A percentile compares a stretch with the other conserved stretches of the same genome.
Evolutionary conservation across 2,113 vertebrate genomes (phyloP).

Genomic region (Poicephalus gulielmi): DNA sequence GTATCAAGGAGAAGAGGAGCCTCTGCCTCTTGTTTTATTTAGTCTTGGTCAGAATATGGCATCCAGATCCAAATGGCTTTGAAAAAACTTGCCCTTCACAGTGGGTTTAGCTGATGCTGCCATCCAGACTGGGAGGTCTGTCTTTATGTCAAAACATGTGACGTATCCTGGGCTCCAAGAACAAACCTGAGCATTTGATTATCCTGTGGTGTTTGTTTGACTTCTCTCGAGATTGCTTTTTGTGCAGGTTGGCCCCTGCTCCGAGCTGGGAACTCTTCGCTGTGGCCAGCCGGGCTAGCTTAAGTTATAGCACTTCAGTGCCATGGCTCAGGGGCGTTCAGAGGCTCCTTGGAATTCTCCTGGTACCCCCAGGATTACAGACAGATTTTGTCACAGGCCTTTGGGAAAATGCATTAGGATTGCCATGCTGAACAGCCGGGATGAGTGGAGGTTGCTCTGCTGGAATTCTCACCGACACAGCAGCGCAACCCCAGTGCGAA

Average conservation of each 20-base stretch:
- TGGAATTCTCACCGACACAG: rapidly evolving
- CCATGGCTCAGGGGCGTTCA: background rate
- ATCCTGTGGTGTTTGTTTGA: background rate
- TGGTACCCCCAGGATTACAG: background rate
- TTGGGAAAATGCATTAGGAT: background rate
- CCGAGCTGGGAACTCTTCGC: background rate
- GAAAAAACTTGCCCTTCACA: background rate
- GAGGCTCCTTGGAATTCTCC: background rate
- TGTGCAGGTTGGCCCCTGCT: rapidly evolving
- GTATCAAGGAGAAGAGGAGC: background rate
- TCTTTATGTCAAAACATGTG: background rate
- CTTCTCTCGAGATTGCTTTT: rapidly evolving
- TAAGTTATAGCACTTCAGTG: background rate
- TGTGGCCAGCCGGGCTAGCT: background rate
- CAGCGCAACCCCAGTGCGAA: background rate
- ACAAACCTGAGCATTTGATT: background rate
- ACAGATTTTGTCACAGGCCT: background rate
- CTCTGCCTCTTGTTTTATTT: background rate
- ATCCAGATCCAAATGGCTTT: background rate
- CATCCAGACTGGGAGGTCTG: background rate
- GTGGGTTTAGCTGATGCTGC: rapidly evolving
- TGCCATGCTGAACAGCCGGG: background rate
- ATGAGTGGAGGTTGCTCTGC: rapidly evolving
- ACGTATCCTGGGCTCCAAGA: background rate
- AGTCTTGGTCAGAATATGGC: background rate